These are phyloP conservation scores for Eulimnadia texana DNA, from an alignment of 1,140 invertebrate species.

Conservation along the genomic window DNA sequence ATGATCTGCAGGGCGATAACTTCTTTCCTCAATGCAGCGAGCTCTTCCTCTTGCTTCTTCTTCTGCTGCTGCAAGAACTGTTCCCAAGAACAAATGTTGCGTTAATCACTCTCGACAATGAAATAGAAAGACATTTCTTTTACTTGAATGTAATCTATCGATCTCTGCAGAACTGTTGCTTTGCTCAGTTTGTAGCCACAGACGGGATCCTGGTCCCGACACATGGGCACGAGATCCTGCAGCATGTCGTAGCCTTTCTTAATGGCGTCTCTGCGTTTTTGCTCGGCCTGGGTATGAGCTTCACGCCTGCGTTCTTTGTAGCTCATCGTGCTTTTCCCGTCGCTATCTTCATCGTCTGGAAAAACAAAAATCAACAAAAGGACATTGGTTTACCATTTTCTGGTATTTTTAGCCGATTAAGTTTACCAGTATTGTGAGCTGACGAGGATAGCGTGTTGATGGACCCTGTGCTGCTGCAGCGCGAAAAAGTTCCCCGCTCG, in stretches of 20 bases:
- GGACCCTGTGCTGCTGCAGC: slow-evolving; percentile 68
- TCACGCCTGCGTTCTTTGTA: slow-evolving; percentile 87
- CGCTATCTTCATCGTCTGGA: slow-evolving; percentile 79
- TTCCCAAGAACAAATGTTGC: slow-evolving; percentile 26
- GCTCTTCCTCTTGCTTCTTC: slow-evolving; percentile 81
- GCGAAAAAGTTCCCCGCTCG: slow-evolving; percentile 50
- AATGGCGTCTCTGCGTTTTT: slow-evolving; percentile 90
- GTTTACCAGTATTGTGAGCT: slow-evolving; percentile 74
- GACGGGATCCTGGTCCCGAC: slow-evolving; percentile 65
- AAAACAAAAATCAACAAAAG: slow-evolving; percentile 19
- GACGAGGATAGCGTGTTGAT: slow-evolving; percentile 68
- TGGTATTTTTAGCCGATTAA: no score
- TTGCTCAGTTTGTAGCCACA: slow-evolving; percentile 89
- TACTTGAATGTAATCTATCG: slow-evolving; percentile 66
- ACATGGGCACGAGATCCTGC: slow-evolving; percentile 82
- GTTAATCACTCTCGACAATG: background rate
- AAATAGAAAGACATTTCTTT: background rate
- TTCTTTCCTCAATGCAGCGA: slow-evolving; percentile 84
- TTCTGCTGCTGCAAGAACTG: slow-evolving; percentile 80
- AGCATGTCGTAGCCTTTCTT: slow-evolving; percentile 88
- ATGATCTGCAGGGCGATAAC: slow-evolving; percentile 84
- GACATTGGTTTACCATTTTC: no score
- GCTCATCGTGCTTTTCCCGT: slow-evolving; percentile 61
- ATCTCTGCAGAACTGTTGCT: slow-evolving; percentile 84
- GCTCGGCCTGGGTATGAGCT: slow-evolving; percentile 93